phyloP scores from a whole-genome alignment of 1,140 invertebrate species.

The Philotrypesis tridentata region DNA sequence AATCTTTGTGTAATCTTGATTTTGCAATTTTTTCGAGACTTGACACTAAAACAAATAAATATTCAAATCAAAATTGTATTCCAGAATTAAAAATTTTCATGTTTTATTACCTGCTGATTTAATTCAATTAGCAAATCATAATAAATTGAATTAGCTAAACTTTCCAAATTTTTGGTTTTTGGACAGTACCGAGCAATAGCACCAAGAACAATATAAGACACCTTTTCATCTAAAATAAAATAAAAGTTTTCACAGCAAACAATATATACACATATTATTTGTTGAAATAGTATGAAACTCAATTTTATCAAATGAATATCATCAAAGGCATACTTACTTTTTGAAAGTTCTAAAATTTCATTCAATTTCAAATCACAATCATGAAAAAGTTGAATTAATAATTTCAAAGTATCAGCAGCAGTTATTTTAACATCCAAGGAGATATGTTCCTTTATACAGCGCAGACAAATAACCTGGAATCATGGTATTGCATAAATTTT shows the following conservation, averaged over 20 bases:
- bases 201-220: slow-evolving; percentile 32
- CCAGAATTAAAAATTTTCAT: neutral
- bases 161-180: neutral
- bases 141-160: slow-evolving; percentile 43
- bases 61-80: neutral
- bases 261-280: neutral
- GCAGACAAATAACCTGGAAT: slow-evolving; percentile 36
- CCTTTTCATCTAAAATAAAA: slow-evolving; percentile 18
- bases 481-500: slow-evolving; percentile 14
- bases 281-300: neutral
- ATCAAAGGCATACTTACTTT: slow-evolving; percentile 22
- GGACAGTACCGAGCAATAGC: slow-evolving; percentile 49
- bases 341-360: slow-evolving; percentile 12
- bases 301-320: neutral
- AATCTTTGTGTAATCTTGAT: slow-evolving; percentile 46
- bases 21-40: neutral
- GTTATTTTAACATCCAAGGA: slow-evolving; percentile 2
- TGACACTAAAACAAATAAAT: slow-evolving; percentile 45
- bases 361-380: slow-evolving; percentile 21
- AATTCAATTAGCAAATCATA: slow-evolving; percentile 48
- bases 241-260: neutral
- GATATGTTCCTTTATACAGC: neutral
- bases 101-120: slow-evolving; percentile 45
- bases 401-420: slow-evolving; percentile 16
- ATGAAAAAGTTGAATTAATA: slow-evolving; percentile 24